Conservation (phyloP, 2,797 vertebrate genomes). For the Nyctibius grandis region DNA sequence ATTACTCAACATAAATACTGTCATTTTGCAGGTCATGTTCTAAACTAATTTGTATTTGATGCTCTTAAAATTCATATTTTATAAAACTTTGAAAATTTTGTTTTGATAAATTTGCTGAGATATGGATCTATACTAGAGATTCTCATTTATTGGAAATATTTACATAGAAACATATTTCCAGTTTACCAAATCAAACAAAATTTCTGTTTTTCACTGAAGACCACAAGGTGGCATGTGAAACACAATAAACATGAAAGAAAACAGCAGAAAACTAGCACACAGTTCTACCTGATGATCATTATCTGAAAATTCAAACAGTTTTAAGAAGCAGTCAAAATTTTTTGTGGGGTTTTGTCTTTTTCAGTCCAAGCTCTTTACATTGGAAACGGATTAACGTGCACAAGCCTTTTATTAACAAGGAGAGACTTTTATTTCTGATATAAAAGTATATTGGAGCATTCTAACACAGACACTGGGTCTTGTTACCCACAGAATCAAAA, state of each 20-base stretch:
- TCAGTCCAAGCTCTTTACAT: neutral
- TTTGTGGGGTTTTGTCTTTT: neutral
- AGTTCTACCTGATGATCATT: neutral
- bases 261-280: neutral
- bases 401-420: neutral
- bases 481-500: neutral
- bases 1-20: neutral
- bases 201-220: neutral
- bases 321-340: neutral
- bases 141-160: neutral
- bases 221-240: constrained; percentile 61
- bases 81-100: neutral
- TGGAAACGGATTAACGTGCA: neutral
- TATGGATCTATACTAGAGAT: neutral
- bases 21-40: neutral
- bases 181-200: neutral
- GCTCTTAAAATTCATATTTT: neutral
- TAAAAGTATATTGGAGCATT: neutral
- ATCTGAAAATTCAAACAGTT: neutral
- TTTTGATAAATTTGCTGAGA: neutral
- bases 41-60: neutral
- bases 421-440: neutral
- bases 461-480: neutral
- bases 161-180: neutral
- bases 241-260: neutral